These are phyloP conservation scores for Piscicola geometra DNA, from an alignment of 2,888 invertebrate species.

Conservation along the genomic window DNA sequence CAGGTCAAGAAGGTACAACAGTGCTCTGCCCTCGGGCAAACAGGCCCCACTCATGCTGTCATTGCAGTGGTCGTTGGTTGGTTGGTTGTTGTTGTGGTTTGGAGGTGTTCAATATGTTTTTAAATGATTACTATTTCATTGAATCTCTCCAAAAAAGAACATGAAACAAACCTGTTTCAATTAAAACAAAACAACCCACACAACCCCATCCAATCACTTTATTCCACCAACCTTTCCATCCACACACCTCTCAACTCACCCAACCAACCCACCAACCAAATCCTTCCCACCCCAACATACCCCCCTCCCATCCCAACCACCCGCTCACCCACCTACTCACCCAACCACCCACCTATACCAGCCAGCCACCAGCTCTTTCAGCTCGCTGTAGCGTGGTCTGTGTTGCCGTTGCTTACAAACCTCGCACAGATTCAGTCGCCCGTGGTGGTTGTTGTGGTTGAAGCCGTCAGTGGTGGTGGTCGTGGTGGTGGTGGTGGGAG, in stretches of 20 bases:
- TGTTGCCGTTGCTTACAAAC: background rate
- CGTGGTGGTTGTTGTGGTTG: too few relatives aligned
- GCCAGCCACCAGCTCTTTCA: conserved; percentile 22
- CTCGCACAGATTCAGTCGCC: background rate
- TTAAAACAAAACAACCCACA: too few relatives aligned
- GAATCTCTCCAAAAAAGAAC: too few relatives aligned
- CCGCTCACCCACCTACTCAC: too few relatives aligned
- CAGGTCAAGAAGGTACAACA: conserved; percentile 25
- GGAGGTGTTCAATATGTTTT: background rate
- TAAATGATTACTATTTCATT: background rate
- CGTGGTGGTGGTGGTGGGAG: background rate
- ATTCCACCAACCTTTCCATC: too few relatives aligned
- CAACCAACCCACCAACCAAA: too few relatives aligned
- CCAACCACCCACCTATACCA: conserved; percentile 25
- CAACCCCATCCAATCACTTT: too few relatives aligned
- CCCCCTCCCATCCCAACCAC: too few relatives aligned
- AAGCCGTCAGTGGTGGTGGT: background rate
- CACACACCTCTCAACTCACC: too few relatives aligned
- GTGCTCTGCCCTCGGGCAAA: conserved; percentile 30
- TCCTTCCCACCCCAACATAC: too few relatives aligned
- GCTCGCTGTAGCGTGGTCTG: conserved; percentile 14
- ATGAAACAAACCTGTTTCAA: too few relatives aligned
- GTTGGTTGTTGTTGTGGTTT: too few relatives aligned
- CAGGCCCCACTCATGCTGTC: conserved; percentile 25
- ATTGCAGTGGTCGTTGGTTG: background rate